Conservation (phyloP, 2,113 vertebrate species). For the Gopherus flavomarginatus region DNA sequence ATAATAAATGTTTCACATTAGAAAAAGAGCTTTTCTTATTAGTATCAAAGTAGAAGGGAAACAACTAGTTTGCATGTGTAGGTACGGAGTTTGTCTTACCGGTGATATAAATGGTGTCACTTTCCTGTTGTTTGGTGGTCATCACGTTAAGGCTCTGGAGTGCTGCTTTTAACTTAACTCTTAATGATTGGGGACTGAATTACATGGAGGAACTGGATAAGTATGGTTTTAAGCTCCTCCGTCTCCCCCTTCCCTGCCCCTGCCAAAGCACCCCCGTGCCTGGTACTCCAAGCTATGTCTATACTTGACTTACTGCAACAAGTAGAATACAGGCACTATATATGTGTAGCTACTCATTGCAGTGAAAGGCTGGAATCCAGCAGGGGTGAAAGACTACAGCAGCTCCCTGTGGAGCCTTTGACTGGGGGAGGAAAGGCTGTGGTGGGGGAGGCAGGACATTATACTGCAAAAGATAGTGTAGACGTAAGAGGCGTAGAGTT, state of each 20-base stretch:
- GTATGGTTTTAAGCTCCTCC: not conserved
- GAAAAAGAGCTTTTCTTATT: not conserved
- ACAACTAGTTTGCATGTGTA: not conserved
- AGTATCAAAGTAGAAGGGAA: slow-evolving; percentile 7
- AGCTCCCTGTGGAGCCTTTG: not conserved
- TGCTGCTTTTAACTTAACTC: not conserved
- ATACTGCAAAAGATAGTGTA: not conserved
- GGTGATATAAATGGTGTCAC: not conserved
- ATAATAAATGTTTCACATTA: not conserved
- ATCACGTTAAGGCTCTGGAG: not conserved
- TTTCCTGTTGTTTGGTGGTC: not conserved
- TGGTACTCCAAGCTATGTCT: not conserved
- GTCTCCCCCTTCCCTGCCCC: not conserved
- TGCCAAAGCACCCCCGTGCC: not conserved
- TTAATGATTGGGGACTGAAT: not conserved
- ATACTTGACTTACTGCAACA: not conserved
- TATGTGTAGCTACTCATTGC: no score
- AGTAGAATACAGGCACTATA: not conserved
- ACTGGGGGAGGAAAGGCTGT: not conserved
- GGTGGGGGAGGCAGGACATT: not conserved
- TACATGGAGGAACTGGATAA: not conserved
- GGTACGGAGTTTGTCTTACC: not conserved
- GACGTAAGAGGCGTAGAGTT: not conserved
- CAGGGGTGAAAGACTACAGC: not conserved
- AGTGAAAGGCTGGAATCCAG: not conserved